phyloP scores from a whole-genome alignment of 2,797 vertebrate species.

The Cossypha heuglini region DNA sequence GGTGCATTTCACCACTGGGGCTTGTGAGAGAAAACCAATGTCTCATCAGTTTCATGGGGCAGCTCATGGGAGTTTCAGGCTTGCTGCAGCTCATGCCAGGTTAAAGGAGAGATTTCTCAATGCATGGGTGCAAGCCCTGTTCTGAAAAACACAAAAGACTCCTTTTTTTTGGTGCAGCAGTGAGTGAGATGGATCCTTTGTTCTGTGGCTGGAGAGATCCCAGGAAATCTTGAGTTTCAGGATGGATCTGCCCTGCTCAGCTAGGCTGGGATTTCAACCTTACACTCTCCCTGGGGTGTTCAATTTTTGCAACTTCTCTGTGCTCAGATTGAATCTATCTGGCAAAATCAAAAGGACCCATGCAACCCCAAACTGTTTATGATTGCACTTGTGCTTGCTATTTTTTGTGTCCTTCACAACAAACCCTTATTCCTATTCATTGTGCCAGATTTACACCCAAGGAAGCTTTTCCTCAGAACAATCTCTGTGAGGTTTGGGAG shows the following conservation, averaged over 20 bases:
- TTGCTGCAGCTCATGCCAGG: background rate
- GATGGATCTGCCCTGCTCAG: background rate
- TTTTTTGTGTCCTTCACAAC: background rate
- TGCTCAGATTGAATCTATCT: background rate
- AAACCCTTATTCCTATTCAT: background rate
- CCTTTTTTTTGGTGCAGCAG: background rate
- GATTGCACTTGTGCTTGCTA: background rate
- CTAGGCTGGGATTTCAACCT: background rate
- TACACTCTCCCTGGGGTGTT: background rate
- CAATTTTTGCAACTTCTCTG: background rate
- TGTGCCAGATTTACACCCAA: background rate
- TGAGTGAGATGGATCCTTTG: background rate
- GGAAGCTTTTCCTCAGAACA: background rate
- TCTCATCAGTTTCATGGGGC: constrained; percentile 8
- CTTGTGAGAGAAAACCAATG: background rate
- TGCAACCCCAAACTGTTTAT: background rate
- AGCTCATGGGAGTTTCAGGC: background rate
- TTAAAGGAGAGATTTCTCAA: constrained; percentile 6
- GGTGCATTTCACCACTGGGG: background rate
- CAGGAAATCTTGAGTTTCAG: background rate
- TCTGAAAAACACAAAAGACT: background rate
- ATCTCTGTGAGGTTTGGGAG: background rate
- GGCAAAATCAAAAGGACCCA: background rate
- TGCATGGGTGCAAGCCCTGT: background rate
- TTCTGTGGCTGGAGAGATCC: background rate